Evolutionary conservation across 2,888 invertebrate species (phyloP).

Genomic region (Lasioglossum oenotherae): DNA sequence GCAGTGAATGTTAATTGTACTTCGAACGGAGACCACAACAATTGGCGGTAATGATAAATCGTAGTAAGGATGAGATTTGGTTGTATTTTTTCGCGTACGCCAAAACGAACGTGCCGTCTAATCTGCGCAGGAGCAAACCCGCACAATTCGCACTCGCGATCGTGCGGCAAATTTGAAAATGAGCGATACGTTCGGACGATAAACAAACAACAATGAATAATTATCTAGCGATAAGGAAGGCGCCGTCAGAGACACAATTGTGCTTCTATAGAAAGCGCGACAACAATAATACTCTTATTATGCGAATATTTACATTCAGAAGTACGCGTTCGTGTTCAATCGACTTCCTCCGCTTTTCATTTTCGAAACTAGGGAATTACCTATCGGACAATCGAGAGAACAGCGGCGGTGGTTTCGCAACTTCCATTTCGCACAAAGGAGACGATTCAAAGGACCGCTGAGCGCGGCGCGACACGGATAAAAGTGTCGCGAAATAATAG

Average conservation of each 20-base stretch:
- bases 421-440: background rate
- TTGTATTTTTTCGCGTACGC: background rate
- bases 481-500: conserved; percentile 5
- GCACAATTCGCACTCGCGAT: background rate
- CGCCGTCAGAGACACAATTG: background rate
- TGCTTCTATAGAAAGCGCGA: background rate
- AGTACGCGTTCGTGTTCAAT: background rate
- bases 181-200: background rate
- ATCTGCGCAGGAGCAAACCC: background rate
- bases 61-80: background rate
- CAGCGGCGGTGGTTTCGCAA: background rate
- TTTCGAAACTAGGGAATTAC: background rate
- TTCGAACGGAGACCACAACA: background rate
- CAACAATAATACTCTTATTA: background rate
- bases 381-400: background rate
- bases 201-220: background rate
- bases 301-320: background rate
- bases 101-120: background rate
- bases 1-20: background rate
- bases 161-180: background rate
- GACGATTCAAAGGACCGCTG: background rate
- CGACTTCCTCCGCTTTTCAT: background rate
- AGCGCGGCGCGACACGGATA: background rate
- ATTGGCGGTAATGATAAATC: background rate
- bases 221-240: background rate